phyloP scores from a whole-genome alignment of 2,888 invertebrate species.

The Mactromeris polynyma region DNA sequence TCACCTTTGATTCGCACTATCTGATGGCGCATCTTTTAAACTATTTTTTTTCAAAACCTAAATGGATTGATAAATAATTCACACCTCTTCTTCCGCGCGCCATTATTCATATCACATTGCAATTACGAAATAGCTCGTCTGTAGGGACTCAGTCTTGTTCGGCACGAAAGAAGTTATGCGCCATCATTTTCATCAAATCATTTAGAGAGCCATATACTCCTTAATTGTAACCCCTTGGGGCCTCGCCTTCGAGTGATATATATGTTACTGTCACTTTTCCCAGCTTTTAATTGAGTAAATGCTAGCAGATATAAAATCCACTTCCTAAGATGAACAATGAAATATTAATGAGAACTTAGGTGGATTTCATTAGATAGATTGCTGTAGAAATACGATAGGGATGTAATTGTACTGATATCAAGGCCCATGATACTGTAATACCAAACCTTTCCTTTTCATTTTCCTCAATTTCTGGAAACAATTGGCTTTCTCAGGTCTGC shows the following conservation, averaged over 20 bases:
- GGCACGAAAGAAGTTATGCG: slow-evolving; percentile 45
- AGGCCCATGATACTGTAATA: slow-evolving; percentile 37
- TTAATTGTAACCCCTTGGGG: slow-evolving; percentile 45
- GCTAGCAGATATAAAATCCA: slow-evolving; percentile 62
- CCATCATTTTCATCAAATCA: slow-evolving; percentile 52
- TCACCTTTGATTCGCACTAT: slow-evolving; percentile 30
- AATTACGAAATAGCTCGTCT: slow-evolving; percentile 49
- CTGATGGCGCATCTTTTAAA: slow-evolving; percentile 35
- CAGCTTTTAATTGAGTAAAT: slow-evolving; percentile 71
- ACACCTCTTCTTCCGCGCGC: slow-evolving; percentile 17
- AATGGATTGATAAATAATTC: slow-evolving; percentile 48
- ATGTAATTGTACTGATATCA: slow-evolving; percentile 20
- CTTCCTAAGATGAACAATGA: slow-evolving; percentile 69
- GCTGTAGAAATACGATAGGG: slow-evolving; percentile 42
- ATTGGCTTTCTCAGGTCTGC: slow-evolving; percentile 10
- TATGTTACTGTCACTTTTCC: slow-evolving; percentile 58
- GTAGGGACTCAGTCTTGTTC: slow-evolving; percentile 31
- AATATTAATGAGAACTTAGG: slow-evolving; percentile 71
- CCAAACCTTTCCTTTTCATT: slow-evolving; percentile 43
- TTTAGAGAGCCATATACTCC: slow-evolving; percentile 54
- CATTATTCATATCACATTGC: slow-evolving; percentile 47
- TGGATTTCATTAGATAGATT: slow-evolving; percentile 65
- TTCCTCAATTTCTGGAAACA: slow-evolving; percentile 37
- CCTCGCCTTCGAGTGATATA: slow-evolving; percentile 54
- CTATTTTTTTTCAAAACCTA: slow-evolving; percentile 37